A percentile compares a stretch with the other conserved stretches of the same genome.
Conservation (phyloP, 2,113 vertebrate species). For the Corythaeola cristata region DNA sequence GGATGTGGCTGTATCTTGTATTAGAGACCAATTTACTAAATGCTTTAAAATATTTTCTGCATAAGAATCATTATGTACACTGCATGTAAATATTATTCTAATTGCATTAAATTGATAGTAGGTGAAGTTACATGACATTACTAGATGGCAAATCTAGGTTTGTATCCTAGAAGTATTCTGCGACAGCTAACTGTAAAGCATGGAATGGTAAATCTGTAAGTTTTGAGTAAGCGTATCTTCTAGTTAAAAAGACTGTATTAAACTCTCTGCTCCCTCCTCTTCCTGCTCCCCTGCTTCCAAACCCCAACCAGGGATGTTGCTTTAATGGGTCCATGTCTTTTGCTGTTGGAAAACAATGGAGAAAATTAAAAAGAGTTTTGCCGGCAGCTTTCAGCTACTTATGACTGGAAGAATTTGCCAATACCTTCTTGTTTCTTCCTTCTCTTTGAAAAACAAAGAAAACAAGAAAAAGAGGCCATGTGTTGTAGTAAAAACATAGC, state of each 20-base stretch:
- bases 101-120: not conserved
- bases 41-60: not conserved
- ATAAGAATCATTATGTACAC: not conserved
- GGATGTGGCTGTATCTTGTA: not conserved
- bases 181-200: not conserved
- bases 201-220: not conserved
- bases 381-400: not conserved
- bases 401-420: not conserved
- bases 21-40: not conserved
- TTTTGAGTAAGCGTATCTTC: not conserved
- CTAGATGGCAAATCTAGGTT: not conserved
- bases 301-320: not conserved
- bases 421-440: not conserved
- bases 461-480: not conserved
- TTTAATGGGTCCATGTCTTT: not conserved
- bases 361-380: not conserved
- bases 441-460: not conserved
- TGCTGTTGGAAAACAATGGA: not conserved
- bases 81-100: not conserved
- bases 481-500: not conserved
- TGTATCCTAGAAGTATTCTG: not conserved
- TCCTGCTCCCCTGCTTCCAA: rapidly evolving
- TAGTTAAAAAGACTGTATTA: not conserved
- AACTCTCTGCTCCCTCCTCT: not conserved
- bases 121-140: not conserved